Conservation (phyloP, 1,140 invertebrate species). For the Diprion similis region DNA sequence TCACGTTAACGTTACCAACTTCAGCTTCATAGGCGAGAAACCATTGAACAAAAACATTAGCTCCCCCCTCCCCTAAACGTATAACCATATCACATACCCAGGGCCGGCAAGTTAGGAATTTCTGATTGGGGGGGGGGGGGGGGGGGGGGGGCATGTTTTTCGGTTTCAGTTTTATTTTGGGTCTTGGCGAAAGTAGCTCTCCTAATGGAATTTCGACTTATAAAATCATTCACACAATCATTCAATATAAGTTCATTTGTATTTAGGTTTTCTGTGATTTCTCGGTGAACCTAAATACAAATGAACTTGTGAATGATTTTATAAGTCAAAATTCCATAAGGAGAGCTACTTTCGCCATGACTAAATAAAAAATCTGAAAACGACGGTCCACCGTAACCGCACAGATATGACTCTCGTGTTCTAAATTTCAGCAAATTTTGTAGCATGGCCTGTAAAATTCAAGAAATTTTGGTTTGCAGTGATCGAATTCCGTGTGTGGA, state of each 20-base stretch:
- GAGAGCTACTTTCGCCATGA: too few species aligned
- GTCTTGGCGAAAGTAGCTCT: neutral
- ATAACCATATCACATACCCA: too few species aligned
- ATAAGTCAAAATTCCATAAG: too few species aligned
- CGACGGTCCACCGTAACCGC: neutral
- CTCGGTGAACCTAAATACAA: neutral
- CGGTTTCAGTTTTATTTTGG: neutral
- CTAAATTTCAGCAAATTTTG: neutral
- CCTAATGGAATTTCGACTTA: too few species aligned
- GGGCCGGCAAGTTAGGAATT: neutral
- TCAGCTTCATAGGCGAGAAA: too few species aligned
- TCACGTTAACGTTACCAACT: too few species aligned
- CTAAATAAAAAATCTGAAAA: neutral
- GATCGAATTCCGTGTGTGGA: too few species aligned
- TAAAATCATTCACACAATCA: conserved; percentile 3
- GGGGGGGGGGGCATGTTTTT: neutral
- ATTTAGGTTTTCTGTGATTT: neutral
- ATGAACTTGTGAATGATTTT: neutral
- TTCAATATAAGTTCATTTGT: neutral
- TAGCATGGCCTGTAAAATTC: neutral
- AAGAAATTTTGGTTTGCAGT: neutral
- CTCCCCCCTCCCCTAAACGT: too few species aligned
- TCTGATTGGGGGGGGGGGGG: neutral
- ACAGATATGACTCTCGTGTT: neutral
- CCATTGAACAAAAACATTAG: too few species aligned